phyloP scores from a whole-genome alignment of 2,888 invertebrate genomes.

The Rhimphoctona megacephalus region DNA sequence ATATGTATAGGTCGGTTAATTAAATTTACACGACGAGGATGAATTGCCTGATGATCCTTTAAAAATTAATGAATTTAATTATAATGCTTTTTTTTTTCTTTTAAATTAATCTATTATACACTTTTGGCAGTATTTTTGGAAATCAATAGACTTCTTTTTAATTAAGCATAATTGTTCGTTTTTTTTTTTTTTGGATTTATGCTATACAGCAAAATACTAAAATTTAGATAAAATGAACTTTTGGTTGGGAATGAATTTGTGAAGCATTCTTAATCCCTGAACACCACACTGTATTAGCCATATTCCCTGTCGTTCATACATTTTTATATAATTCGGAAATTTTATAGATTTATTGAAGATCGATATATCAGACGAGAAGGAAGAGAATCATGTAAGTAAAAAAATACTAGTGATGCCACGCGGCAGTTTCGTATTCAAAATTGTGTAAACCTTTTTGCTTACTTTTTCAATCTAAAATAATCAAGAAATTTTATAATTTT shows the following conservation, averaged over 20 bases:
- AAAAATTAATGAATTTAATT: neutral
- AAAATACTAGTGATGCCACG: neutral
- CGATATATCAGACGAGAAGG: neutral
- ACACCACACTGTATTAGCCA: conserved; percentile 6
- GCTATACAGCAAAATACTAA: neutral
- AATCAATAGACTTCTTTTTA: conserved; percentile 20
- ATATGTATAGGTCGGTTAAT: neutral
- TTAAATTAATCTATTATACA: neutral
- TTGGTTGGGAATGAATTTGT: neutral
- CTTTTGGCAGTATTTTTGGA: conserved; percentile 4
- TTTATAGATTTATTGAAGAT: neutral
- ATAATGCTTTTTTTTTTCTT: neutral
- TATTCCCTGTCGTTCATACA: neutral
- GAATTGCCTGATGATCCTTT: neutral
- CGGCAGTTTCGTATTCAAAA: neutral
- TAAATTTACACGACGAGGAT: neutral
- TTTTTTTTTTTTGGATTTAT: conserved; percentile 1
- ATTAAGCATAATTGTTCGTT: conserved; percentile 7
- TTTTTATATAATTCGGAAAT: neutral
- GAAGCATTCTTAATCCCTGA: conserved; percentile 4
- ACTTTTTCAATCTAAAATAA: neutral
- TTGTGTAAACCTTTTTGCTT: neutral
- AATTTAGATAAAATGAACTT: neutral
- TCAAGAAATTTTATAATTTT: neutral
- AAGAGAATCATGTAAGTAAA: neutral